Evolutionary conservation across 1,140 invertebrate species (phyloP).

Genomic region (Lordiphosa clarofinis): DNA sequence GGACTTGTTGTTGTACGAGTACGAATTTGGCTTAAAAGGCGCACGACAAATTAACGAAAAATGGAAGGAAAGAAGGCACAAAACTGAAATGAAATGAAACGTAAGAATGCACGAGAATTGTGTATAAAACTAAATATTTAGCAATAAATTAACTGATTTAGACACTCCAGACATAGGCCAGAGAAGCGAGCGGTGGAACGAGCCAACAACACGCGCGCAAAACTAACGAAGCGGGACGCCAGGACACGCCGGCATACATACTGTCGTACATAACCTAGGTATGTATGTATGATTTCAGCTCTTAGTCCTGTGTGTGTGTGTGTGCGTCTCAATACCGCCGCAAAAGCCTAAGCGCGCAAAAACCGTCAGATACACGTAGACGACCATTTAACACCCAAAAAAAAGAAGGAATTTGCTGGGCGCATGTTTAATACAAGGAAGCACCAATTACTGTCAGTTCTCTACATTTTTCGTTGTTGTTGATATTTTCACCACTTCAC

Average conservation of each 20-base stretch:
- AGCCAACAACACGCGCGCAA: conserved; percentile 60
- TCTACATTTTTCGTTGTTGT: not conserved
- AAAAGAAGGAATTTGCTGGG: conserved; percentile 41
- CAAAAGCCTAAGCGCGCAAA: conserved; percentile 69
- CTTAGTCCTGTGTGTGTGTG: conserved; percentile 11
- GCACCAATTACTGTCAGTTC: conserved; percentile 4
- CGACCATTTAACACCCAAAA: conserved; percentile 76
- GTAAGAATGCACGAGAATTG: conserved; percentile 60
- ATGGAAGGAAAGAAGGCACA: conserved; percentile 18
- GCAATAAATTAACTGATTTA: conserved; percentile 75
- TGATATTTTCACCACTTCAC: not conserved
- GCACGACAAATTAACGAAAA: conserved; percentile 60
- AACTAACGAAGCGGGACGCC: conserved; percentile 63
- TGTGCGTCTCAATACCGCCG: conserved; percentile 64
- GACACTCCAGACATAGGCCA: conserved; percentile 44
- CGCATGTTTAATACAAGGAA: not conserved
- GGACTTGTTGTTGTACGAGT: conserved; percentile 33
- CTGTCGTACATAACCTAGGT: conserved; percentile 3
- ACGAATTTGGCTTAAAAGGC: conserved; percentile 65
- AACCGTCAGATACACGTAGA: conserved; percentile 72
- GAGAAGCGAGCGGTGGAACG: conserved; percentile 19
- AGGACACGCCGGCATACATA: conserved; percentile 2
- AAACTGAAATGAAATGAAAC: conserved; percentile 31
- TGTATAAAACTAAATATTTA: conserved; percentile 70
- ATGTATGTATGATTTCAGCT: conserved; percentile 4